A percentile compares a stretch with the other conserved stretches of the same genome.
phyloP scores from a whole-genome alignment of 2,797 vertebrate genomes.

The Danio jaintianensis region DNA sequence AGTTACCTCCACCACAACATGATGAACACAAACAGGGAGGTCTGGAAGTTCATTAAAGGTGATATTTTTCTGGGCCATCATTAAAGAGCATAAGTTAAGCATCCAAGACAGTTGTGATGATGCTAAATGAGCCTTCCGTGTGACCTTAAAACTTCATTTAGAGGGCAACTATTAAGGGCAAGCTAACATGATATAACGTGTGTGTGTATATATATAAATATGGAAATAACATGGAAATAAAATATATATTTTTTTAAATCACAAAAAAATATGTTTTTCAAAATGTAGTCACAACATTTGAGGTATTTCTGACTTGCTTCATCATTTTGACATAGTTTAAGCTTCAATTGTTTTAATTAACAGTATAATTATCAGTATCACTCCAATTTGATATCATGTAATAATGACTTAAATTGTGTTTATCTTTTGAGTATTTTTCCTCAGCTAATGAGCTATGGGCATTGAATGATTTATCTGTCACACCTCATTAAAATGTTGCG shows the following conservation, averaged over 20 bases:
- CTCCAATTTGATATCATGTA: no score
- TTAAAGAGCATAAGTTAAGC: conserved; percentile 84
- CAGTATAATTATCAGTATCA: no score
- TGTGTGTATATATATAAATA: no score
- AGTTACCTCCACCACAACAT: conserved; percentile 85
- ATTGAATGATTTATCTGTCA: not conserved
- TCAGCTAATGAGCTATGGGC: not conserved
- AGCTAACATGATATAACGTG: no score
- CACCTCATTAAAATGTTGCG: not conserved
- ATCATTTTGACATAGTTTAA: no score
- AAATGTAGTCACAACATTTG: no score
- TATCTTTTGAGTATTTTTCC: not conserved
- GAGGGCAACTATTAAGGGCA: conserved; percentile 20
- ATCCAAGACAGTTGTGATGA: conserved; percentile 69
- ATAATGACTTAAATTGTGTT: no score
- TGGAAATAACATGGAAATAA: no score
- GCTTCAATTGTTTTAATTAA: no score
- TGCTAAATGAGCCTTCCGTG: conserved; percentile 58
- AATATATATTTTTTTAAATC: no score
- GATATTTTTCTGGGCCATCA: conserved; percentile 89
- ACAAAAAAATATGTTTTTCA: no score
- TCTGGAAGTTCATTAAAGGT: conserved; percentile 88
- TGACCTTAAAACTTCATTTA: conserved; percentile 44
- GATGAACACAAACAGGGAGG: conserved; percentile 87
- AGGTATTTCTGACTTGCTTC: no score